phyloP scores from a whole-genome alignment of 2,797 vertebrate genomes.

The Syngnathus acus region DNA sequence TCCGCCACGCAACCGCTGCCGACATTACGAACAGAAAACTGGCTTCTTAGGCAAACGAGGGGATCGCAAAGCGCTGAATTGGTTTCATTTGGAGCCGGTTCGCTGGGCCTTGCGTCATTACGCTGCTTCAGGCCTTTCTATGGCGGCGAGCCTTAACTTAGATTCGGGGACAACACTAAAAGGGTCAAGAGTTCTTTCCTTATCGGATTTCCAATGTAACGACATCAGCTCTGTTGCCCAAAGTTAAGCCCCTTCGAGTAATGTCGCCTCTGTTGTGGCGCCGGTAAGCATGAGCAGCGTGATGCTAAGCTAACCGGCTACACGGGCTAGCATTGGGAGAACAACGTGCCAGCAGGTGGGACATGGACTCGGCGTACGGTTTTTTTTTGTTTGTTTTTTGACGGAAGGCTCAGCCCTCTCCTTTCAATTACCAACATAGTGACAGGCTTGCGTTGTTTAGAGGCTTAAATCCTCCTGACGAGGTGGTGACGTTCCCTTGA shows the following conservation, averaged over 20 bases:
- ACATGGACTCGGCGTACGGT: neutral
- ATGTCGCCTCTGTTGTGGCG: neutral
- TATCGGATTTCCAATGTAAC: fast-evolving
- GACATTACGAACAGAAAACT: fast-evolving
- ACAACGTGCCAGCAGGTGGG: constrained; percentile 40
- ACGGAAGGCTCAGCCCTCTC: neutral
- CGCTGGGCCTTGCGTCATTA: constrained; percentile 37
- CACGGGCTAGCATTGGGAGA: neutral
- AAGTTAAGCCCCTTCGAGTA: neutral
- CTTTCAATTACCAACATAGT: neutral
- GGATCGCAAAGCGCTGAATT: neutral
- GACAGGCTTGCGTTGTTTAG: neutral
- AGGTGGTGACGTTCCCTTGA: neutral
- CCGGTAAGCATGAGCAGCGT: constrained; percentile 24
- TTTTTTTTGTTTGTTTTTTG: neutral
- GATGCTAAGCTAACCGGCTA: constrained; percentile 14
- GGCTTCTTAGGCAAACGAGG: neutral
- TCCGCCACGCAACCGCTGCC: fast-evolving
- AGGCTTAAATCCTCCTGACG: too few species aligned
- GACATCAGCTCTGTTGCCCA: fast-evolving
- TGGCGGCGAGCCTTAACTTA: constrained; percentile 23
- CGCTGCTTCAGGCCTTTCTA: constrained; percentile 37
- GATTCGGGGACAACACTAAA: neutral
- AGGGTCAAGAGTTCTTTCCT: neutral
- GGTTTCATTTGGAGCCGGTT: constrained; percentile 7